phyloP scores from a whole-genome alignment of 2,888 invertebrate genomes.

The Chloroclystis v-ata region DNA sequence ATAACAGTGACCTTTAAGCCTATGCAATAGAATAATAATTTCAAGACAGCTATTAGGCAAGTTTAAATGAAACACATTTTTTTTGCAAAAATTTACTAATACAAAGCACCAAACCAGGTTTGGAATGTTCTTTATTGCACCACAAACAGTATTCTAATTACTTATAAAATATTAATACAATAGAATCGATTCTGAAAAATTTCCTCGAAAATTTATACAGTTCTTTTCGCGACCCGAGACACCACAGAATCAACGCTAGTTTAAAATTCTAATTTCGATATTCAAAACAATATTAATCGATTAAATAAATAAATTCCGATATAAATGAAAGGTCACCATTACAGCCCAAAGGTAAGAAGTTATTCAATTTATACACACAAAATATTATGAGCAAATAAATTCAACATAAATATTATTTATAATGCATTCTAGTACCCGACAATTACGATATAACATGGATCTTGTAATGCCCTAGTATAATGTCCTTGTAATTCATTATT shows the following conservation, averaged over 20 bases:
- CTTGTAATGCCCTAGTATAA: too few relatives aligned
- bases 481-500: too few relatives aligned
- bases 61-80: constrained; percentile 60
- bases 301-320: constrained; percentile 57
- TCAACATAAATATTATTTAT: constrained; percentile 26
- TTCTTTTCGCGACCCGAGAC: not conserved
- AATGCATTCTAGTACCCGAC: constrained; percentile 14
- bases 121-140: constrained; percentile 77
- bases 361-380: constrained; percentile 22
- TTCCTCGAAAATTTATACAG: not conserved
- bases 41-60: constrained; percentile 55
- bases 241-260: not conserved
- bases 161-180: constrained; percentile 13
- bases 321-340: constrained; percentile 71
- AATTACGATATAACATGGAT: not conserved
- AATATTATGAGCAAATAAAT: constrained; percentile 39
- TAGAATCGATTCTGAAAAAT: not conserved
- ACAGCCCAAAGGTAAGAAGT: constrained; percentile 32
- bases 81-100: constrained; percentile 70
- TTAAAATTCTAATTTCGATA: constrained; percentile 3
- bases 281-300: constrained; percentile 11
- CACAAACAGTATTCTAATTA: constrained; percentile 60
- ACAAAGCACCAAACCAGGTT: constrained; percentile 76
- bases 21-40: constrained; percentile 28
- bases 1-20: constrained; percentile 66